phyloP scores from a whole-genome alignment of 2,797 vertebrate genomes.

The Girardinus metallicus region DNA sequence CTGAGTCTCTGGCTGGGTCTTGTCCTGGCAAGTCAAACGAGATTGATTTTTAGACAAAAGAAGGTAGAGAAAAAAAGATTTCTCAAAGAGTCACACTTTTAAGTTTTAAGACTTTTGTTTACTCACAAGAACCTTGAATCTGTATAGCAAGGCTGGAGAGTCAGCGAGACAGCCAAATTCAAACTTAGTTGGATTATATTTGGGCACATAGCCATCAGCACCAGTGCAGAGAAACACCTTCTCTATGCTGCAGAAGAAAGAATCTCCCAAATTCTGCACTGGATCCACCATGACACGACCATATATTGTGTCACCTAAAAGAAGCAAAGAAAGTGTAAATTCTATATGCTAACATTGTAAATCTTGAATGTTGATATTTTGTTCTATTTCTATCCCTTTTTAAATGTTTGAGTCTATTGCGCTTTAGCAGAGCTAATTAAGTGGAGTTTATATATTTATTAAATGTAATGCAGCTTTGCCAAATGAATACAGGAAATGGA shows the following conservation, averaged over 20 bases:
- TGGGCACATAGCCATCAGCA: conserved; percentile 93
- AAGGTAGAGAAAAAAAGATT: not conserved
- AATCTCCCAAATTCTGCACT: conserved; percentile 93
- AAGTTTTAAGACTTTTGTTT: not conserved
- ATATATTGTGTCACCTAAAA: conserved; percentile 88
- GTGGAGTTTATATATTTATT: no score
- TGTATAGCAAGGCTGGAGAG: conserved; percentile 88
- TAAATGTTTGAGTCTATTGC: not conserved
- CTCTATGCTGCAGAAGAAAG: conserved; percentile 94
- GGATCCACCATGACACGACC: conserved; percentile 96
- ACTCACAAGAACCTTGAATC: conserved; percentile 95
- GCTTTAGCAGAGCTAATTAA: not conserved
- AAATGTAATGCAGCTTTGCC: not conserved
- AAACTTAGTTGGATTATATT: conserved; percentile 87
- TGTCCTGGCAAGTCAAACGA: conserved; percentile 80
- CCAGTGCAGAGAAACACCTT: conserved; percentile 96
- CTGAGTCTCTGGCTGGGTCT: conserved; percentile 94
- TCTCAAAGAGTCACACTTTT: not conserved
- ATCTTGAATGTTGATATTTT: not conserved
- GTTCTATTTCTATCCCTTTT: not conserved
- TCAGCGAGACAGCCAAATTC: conserved; percentile 95
- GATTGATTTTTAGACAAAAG: not conserved
- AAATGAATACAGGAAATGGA: not conserved
- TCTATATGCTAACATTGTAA: not conserved
- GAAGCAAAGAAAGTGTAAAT: not conserved